These are phyloP conservation scores for Megalurothrips usitatus DNA, from an alignment of 2,888 invertebrate genomes.

Conservation along the genomic window DNA sequence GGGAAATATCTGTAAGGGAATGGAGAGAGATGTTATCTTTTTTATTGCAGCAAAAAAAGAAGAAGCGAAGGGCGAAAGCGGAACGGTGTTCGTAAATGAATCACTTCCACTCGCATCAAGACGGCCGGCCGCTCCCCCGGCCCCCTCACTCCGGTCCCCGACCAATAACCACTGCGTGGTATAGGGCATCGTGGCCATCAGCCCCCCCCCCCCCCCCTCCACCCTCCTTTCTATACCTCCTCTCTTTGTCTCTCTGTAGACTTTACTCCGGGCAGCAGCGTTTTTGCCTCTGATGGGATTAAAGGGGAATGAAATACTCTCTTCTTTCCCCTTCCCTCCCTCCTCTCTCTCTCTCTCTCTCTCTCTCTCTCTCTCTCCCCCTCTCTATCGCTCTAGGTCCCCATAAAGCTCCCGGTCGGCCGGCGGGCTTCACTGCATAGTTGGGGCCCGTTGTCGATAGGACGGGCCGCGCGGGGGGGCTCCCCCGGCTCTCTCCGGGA, in stretches of 20 bases:
- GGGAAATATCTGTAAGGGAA: neutral
- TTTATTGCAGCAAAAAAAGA: neutral
- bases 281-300: constrained; percentile 3
- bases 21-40: constrained; percentile 21
- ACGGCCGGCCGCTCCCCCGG: neutral
- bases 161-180: neutral
- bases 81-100: constrained; percentile 22
- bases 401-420: neutral
- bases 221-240: neutral
- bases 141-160: neutral
- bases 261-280: neutral
- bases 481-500: neutral
- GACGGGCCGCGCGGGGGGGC: neutral
- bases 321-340: too few species aligned
- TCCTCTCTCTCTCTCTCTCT: too few species aligned
- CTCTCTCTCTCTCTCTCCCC: too few species aligned
- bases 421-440: neutral
- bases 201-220: neutral
- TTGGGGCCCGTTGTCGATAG: neutral
- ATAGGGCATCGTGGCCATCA: too few species aligned
- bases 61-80: neutral
- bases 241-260: neutral
- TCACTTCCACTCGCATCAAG: constrained; percentile 22
- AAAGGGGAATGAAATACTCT: constrained; percentile 4
- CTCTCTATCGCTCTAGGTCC: too few species aligned